phyloP scores from a whole-genome alignment of 2,113 vertebrate genomes.

The Motacilla tschutschensis region DNA sequence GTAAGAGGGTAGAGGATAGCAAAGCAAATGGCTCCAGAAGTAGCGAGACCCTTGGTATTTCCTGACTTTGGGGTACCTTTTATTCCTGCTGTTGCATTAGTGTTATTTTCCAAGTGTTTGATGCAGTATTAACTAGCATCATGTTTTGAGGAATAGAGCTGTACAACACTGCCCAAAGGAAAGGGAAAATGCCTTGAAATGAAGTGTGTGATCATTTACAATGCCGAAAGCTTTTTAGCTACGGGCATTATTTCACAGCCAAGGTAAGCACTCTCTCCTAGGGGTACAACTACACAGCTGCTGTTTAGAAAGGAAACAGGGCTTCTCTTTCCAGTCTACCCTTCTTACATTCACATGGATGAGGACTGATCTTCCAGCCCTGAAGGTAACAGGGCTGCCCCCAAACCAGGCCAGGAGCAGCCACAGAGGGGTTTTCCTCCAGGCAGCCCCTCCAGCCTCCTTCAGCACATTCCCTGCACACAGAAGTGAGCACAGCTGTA shows the following conservation, averaged over 20 bases:
- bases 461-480: neutral
- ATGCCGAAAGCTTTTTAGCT: constrained; percentile 43
- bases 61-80: neutral
- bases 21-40: neutral
- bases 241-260: constrained; percentile 39
- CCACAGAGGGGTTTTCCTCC: neutral
- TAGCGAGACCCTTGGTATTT: neutral
- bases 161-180: constrained; percentile 12
- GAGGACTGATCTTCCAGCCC: neutral
- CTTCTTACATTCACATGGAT: neutral
- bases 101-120: constrained; percentile 39
- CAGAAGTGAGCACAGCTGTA: rapidly evolving
- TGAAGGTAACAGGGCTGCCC: neutral
- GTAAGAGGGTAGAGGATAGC: neutral
- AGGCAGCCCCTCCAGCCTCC: neutral
- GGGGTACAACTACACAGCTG: neutral
- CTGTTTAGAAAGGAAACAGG: neutral
- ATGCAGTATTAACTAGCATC: constrained; percentile 36
- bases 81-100: neutral
- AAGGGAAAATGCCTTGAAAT: constrained; percentile 44
- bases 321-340: neutral
- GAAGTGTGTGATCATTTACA: constrained; percentile 31
- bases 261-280: constrained; percentile 35
- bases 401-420: neutral
- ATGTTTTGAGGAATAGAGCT: constrained; percentile 21